Evolutionary conservation across 2,797 vertebrate genomes (phyloP).

Genomic region (Gymnocypris eckloni): DNA sequence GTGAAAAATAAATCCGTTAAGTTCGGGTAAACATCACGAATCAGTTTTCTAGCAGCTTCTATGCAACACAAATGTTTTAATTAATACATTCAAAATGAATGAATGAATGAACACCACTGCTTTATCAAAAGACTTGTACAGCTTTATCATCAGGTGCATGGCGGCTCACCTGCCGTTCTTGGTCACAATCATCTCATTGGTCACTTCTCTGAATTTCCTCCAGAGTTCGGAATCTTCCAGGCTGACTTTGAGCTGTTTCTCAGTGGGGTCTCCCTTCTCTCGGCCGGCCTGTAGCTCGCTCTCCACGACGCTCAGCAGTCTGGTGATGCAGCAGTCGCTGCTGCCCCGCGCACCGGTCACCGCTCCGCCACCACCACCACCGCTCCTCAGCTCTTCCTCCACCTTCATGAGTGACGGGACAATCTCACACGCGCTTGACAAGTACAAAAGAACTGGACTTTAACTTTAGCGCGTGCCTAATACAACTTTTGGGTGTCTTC

Average conservation of each 20-base stretch:
- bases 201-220: conserved; percentile 92
- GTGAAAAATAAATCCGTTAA: neutral
- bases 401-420: conserved; percentile 76
- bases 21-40: neutral
- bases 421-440: conserved; percentile 2
- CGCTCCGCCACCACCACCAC: conserved; percentile 64
- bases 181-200: conserved; percentile 99
- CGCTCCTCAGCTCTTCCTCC: conserved; percentile 69
- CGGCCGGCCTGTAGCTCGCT: conserved; percentile 89
- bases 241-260: conserved; percentile 88
- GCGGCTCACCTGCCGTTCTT: conserved; percentile 92
- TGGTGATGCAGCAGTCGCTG: conserved; percentile 80
- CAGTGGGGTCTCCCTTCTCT: conserved; percentile 95
- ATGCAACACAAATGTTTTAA: neutral
- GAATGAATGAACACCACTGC: neutral
- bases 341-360: conserved; percentile 52
- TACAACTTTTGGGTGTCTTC: neutral
- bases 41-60: neutral
- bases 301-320: conserved; percentile 90
- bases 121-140: neutral
- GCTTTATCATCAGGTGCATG: neutral
- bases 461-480: neutral
- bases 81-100: neutral
- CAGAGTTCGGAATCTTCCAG: conserved; percentile 92
- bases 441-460: neutral